Conservation (phyloP, 2,888 invertebrate species). For the Tetheella fluctuosa region DNA sequence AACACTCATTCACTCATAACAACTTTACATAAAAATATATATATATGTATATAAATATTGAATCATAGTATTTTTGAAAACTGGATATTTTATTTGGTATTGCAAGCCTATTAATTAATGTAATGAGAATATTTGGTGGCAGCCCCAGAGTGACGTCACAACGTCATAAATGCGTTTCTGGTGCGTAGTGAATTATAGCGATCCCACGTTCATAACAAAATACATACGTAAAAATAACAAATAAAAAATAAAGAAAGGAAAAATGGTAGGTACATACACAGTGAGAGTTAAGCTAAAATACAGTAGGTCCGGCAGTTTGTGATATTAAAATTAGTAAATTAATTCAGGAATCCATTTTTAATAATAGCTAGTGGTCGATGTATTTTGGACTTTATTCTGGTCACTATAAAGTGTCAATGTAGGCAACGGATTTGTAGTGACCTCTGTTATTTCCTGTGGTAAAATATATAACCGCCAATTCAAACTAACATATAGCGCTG, state of each 20-base stretch:
- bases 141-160: conserved; percentile 41
- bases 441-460: too few species aligned
- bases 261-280: conserved; percentile 41
- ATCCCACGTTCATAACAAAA: conserved; percentile 33
- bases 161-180: conserved; percentile 56
- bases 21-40: too few species aligned
- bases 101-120: neutral
- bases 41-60: too few species aligned
- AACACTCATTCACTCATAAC: too few species aligned
- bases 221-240: conserved; percentile 44
- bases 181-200: conserved; percentile 41
- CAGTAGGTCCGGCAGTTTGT: conserved; percentile 36
- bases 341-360: conserved; percentile 43
- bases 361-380: conserved; percentile 18
- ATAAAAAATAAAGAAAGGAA: conserved; percentile 40
- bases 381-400: conserved; percentile 32
- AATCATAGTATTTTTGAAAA: neutral
- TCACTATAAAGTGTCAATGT: neutral
- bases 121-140: conserved; percentile 3
- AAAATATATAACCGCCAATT: neutral
- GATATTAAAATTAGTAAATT: conserved; percentile 40
- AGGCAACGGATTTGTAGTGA: neutral
- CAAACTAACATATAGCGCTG: neutral
- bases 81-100: neutral
- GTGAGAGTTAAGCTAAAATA: conserved; percentile 30